phyloP scores from a whole-genome alignment of 2,113 vertebrate genomes.

The Coregonus clupeaformis region DNA sequence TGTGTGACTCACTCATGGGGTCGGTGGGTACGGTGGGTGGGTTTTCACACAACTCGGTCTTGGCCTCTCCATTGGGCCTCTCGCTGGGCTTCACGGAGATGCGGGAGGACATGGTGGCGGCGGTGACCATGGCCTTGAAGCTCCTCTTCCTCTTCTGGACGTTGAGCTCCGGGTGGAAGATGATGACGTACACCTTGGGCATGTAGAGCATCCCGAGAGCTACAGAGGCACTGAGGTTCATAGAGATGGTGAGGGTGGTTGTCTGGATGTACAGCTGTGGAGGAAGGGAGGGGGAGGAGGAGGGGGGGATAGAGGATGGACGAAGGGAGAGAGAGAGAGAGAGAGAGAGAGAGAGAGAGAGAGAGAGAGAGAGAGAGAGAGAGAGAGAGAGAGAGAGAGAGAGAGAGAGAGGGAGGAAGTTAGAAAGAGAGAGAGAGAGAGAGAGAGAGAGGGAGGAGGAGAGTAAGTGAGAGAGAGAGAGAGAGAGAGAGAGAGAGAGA shows the following conservation, averaged over 20 bases:
- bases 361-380: too few species aligned
- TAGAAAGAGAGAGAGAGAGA: background rate
- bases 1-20: conserved; percentile 67
- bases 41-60: conserved; percentile 93
- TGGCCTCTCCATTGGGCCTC: conserved; percentile 93
- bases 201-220: conserved; percentile 97
- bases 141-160: conserved; percentile 95
- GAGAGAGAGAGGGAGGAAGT: background rate
- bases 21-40: conserved; percentile 69
- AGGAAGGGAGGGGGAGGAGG: conserved; percentile 30
- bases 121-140: conserved; percentile 96
- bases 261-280: conserved; percentile 96
- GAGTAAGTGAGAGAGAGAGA: too few species aligned
- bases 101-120: conserved; percentile 92
- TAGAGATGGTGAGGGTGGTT: conserved; percentile 95
- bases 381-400: too few species aligned
- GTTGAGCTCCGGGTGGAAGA: conserved; percentile 95
- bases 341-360: too few species aligned
- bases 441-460: background rate
- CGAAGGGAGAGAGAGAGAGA: background rate
- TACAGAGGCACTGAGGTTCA: conserved; percentile 97
- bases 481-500: background rate
- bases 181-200: conserved; percentile 98
- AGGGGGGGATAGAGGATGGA: background rate
- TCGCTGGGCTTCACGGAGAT: conserved; percentile 91